Conservation (phyloP, 2,888 invertebrate genomes). For the Nyleta sp. region DNA sequence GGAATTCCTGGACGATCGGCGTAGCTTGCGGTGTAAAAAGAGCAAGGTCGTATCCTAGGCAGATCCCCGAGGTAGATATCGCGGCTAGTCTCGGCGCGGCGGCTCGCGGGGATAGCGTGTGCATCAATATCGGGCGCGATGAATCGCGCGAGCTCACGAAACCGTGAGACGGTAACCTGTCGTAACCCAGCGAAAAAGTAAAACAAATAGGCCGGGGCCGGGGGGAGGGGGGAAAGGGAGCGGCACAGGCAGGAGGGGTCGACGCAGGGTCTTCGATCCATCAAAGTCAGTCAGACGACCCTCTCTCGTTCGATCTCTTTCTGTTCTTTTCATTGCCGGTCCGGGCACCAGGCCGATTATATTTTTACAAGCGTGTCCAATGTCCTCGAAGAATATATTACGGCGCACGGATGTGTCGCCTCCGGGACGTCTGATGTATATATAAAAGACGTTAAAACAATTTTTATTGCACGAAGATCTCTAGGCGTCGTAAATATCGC, state of each 20-base stretch:
- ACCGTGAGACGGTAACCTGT: slow-evolving; percentile 80
- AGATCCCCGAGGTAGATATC: slow-evolving; percentile 60
- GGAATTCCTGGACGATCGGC: slow-evolving; percentile 31
- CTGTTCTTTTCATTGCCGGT: slow-evolving; percentile 50
- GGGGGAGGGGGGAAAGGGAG: slow-evolving; percentile 30
- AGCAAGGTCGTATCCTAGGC: slow-evolving; percentile 66
- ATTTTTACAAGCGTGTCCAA: slow-evolving; percentile 81
- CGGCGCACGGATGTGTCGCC: slow-evolving; percentile 56
- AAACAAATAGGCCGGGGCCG: slow-evolving; percentile 74
- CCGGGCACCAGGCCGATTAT: slow-evolving; percentile 68
- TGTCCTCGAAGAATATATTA: slow-evolving; percentile 79
- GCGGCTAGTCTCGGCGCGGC: slow-evolving; percentile 21
- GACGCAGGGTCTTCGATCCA: slow-evolving; percentile 78
- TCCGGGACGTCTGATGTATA: slow-evolving; percentile 53
- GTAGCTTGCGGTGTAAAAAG: slow-evolving; percentile 57
- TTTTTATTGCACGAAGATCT: slow-evolving; percentile 54
- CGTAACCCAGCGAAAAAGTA: slow-evolving; percentile 75
- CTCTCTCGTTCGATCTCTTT: slow-evolving; percentile 63
- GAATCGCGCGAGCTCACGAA: slow-evolving; percentile 30
- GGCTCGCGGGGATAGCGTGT: slow-evolving; percentile 18
- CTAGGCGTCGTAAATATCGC: slow-evolving; percentile 40
- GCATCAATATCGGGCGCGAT: slow-evolving; percentile 21
- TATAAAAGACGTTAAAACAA: slow-evolving; percentile 58
- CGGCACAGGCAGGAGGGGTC: slow-evolving; percentile 61
- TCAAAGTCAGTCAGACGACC: slow-evolving; percentile 78